A percentile compares a stretch with the other conserved stretches of the same genome.
phyloP scores from a whole-genome alignment of 2,113 vertebrate genomes.

The Dunckerocampus dactyliophorus region DNA sequence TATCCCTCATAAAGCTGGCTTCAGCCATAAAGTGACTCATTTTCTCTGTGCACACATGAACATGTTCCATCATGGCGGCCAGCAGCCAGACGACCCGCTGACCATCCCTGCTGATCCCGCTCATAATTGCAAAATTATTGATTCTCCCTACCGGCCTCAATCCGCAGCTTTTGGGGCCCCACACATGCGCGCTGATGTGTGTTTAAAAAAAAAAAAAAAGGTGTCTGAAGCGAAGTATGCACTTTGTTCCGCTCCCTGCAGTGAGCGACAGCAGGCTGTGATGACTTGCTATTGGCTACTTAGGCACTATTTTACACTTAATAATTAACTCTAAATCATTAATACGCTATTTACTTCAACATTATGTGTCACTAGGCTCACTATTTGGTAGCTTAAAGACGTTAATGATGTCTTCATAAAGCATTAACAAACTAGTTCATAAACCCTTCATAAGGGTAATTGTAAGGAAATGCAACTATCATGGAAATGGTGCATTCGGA shows the following conservation, averaged over 20 bases:
- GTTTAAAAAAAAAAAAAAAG: constrained; percentile 6
- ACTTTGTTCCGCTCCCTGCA: no score
- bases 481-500: no score
- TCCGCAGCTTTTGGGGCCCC: constrained; percentile 6
- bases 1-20: constrained; percentile 62
- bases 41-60: constrained; percentile 49
- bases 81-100: constrained; percentile 10
- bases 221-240: no score
- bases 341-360: not conserved
- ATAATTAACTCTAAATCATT: not conserved
- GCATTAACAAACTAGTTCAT: no score
- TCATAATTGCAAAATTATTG: constrained; percentile 35
- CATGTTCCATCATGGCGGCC: constrained; percentile 39
- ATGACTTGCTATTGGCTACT: no score
- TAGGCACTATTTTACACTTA: no score
- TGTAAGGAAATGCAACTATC: no score
- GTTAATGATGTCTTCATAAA: no score
- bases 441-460: no score
- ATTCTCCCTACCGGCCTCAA: constrained; percentile 21
- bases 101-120: constrained; percentile 21
- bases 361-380: no score
- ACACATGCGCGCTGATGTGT: not conserved
- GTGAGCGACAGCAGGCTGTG: no score
- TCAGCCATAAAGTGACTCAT: constrained; percentile 58
- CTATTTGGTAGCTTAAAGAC: no score